Evolutionary conservation across 2,113 vertebrate species (phyloP).

Genomic region (Phyllostomus discolor): DNA sequence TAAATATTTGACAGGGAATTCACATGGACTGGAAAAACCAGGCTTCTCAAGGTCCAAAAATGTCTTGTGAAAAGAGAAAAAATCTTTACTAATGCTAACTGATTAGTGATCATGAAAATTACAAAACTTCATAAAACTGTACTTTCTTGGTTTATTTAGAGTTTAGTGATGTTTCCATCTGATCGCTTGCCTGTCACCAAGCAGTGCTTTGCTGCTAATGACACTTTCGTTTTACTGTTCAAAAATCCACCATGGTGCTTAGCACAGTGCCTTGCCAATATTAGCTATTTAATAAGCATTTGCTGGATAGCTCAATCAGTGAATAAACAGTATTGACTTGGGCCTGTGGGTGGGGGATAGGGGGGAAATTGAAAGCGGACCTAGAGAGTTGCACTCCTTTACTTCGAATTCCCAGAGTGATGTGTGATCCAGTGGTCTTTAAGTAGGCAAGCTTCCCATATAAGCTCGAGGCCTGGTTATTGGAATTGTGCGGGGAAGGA

Average conservation of each 20-base stretch:
- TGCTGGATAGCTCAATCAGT: background rate
- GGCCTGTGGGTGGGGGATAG: background rate
- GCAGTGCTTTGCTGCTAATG: background rate
- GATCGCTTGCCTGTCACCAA: background rate
- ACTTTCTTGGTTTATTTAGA: background rate
- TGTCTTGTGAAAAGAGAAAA: background rate
- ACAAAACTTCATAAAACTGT: background rate
- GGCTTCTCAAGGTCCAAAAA: background rate
- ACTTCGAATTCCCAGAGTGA: background rate
- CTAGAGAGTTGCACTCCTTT: background rate
- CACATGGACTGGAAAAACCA: background rate
- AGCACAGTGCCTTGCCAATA: background rate
- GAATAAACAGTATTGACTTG: background rate
- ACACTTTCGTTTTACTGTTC: background rate
- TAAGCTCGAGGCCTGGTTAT: background rate
- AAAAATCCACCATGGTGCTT: background rate
- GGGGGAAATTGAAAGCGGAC: background rate
- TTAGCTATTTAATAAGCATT: background rate
- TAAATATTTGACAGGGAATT: background rate
- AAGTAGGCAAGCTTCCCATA: background rate
- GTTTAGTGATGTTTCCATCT: background rate
- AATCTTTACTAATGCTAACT: background rate
- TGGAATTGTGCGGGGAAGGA: background rate
- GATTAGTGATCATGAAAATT: background rate
- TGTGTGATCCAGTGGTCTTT: background rate